phyloP scores from a whole-genome alignment of 2,888 invertebrate species.

The Lepidocyrtoides sp. region DNA sequence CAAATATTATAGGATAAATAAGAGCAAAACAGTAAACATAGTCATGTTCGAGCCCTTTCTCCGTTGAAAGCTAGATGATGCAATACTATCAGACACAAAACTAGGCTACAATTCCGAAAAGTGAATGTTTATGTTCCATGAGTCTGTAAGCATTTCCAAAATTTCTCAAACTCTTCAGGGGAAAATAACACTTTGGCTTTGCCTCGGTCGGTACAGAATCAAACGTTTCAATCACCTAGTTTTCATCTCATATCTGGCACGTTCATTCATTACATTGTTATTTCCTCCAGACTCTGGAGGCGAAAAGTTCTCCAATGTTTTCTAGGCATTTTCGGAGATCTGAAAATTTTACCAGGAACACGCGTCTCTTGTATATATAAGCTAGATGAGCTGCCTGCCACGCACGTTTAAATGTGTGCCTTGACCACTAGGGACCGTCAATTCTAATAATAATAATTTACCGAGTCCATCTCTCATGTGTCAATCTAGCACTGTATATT shows the following conservation, averaged over 20 bases:
- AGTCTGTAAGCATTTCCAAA: conserved; percentile 25
- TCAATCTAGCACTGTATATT: conserved; percentile 8
- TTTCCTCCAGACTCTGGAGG: conserved; percentile 23
- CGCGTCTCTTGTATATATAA: background rate
- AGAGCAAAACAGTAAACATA: too few species aligned
- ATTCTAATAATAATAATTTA: conserved; percentile 48
- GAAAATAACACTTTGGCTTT: conserved; percentile 65
- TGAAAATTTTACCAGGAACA: too few species aligned
- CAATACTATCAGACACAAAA: too few species aligned
- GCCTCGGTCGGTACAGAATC: background rate
- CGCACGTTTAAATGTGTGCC: too few species aligned
- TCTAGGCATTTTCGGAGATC: too few species aligned
- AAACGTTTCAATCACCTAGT: conserved; percentile 70
- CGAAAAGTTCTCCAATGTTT: conserved; percentile 51
- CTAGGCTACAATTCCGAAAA: too few species aligned
- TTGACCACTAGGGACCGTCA: conserved; percentile 64
- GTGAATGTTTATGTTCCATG: background rate
- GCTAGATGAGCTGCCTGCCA: too few species aligned
- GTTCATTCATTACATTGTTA: conserved; percentile 69
- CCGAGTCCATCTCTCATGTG: conserved; percentile 56
- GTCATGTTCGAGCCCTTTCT: too few species aligned
- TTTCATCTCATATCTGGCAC: conserved; percentile 75
- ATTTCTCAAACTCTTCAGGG: conserved; percentile 62
- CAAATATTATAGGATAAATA: too few species aligned
- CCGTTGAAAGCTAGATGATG: background rate